Evolutionary conservation across 1,140 invertebrate species (phyloP), one percentile per base, ranked within the genome.

Genomic region (Diachasma alloeum): DNA sequence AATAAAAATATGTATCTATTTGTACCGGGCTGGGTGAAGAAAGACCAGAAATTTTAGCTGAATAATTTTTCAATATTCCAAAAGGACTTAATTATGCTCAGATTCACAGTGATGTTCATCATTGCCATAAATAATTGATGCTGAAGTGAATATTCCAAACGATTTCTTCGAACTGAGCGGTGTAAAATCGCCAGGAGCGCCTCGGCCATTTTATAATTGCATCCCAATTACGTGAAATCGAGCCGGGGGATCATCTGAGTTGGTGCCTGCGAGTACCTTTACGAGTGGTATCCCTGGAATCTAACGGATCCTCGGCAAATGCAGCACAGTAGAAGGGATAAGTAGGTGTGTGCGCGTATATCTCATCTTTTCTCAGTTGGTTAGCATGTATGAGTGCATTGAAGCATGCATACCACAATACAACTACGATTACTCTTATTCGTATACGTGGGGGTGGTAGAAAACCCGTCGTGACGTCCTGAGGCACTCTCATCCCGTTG

Each of bases 151-250:
- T 76, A 76, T 63, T 72, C 69, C 75, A 48, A 74, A 63, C 56
- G 73, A 75, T 77, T 78, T 78, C 74, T 72, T 73, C 74, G 74
- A 77, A 78, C 73, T 63, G 73, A 78, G 75, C 79, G 79, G 79
- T 78, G 76, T 78, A 80, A 80, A 80, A 80, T 76, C 75, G 75
- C 73, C 75, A 79, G 81, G 67, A 80, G 80, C 82, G 81, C 53
- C 69, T 74, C 42, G 66, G 79, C 75, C 67, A 80, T 83, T 83
- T 83, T 82, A 85, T 83, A 82, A 82, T 85, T 81, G 80, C 80
- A 81, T 83, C 81, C 79, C 81, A 82, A 83, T 83, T 84, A 83
- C 79, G 81, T 79, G 81, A 81, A 78, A 81, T 81, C 81, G 78
- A 80, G 80, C 76, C 59, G 66, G 37, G 66, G 72, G 76, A 78